phyloP scores from a whole-genome alignment of 2,113 vertebrate genomes.

The rabbit (Oryctolagus cuniculus) region DNA sequence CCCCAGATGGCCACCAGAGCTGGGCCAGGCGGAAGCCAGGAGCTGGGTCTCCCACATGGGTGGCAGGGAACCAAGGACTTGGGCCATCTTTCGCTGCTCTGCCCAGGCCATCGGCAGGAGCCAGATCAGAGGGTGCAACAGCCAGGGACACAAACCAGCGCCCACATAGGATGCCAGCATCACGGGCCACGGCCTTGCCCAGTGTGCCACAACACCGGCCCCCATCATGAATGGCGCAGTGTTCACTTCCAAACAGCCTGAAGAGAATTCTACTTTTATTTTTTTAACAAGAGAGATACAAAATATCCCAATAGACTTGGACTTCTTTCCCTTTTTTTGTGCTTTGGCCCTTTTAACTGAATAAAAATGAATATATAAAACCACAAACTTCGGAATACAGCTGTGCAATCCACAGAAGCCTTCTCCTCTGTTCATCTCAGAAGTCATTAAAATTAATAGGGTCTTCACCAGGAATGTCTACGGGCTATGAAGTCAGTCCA shows the following conservation, averaged over 20 bases:
- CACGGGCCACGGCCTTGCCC: too few species aligned
- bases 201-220: too few species aligned
- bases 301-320: background rate
- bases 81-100: too few species aligned
- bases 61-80: too few species aligned
- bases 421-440: slow-evolving; percentile 55
- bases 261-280: background rate
- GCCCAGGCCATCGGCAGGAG: too few species aligned
- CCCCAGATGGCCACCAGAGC: too few species aligned
- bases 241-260: background rate
- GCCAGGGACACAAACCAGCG: too few species aligned
- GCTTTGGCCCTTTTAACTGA: background rate
- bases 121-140: too few species aligned
- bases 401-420: slow-evolving; percentile 33
- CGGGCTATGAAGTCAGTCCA: slow-evolving; percentile 54
- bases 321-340: background rate
- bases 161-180: too few species aligned
- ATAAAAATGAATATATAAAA: slow-evolving; percentile 50
- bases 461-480: slow-evolving; percentile 38
- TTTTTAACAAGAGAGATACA: background rate
- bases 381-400: background rate
- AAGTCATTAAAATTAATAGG: slow-evolving; percentile 67
- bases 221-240: background rate
- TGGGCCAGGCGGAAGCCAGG: too few species aligned
- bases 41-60: too few species aligned